Evolutionary conservation across 2,113 vertebrate species (phyloP), one percentile per base, ranked within the genome.

Genomic region (Bothrops jararaca): DNA sequence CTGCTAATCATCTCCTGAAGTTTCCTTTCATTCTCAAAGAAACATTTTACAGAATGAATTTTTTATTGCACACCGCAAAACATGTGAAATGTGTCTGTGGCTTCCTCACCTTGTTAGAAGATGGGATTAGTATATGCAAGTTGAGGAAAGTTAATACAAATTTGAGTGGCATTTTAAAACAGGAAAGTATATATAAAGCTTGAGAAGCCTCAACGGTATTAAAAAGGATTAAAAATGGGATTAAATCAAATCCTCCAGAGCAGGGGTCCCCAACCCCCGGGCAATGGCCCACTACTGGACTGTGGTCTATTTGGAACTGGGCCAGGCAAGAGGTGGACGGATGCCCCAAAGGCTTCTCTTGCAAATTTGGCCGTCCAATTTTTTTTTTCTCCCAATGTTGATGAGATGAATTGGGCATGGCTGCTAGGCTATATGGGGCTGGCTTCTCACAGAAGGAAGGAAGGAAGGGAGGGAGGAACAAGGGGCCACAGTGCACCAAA

Each of bases 241-340:
- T 92, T 12, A 80, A 80, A 92, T 89, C 18, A 89, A 34, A 34
- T 69, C n/a, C n/a, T 69, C 29, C 64, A 69, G 29, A 69, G 13
- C 58, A 60, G 58, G 9, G 3, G 9, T 60, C 8, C 10, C 58
- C 58, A 60, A 60, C 9, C 26, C 58, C 58, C 26, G 58, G 24
- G 58, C 3, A 1, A 0, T 26, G 3, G 24, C 58, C 58, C 48
- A 50, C 48, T 50, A 50, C 48, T 50, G 48, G 48, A 50, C 48
- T 50, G 8, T 50, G 48, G 48, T 50, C 48, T 29, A 64, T 12
- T 64, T 8, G 26, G 26, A 64, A 64, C 24, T 1, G 1, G 26
- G 26, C 29, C 12, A 10, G 9, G 7, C 1, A 11, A 60, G 10
- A 64, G 26, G 58, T 2, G 3, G 26, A 3, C 9, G 0, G 10